Evolutionary conservation across 53 echinoderm and acorn worm genomes (phyloP).

Genomic region (Pentamera pediparva): DNA sequence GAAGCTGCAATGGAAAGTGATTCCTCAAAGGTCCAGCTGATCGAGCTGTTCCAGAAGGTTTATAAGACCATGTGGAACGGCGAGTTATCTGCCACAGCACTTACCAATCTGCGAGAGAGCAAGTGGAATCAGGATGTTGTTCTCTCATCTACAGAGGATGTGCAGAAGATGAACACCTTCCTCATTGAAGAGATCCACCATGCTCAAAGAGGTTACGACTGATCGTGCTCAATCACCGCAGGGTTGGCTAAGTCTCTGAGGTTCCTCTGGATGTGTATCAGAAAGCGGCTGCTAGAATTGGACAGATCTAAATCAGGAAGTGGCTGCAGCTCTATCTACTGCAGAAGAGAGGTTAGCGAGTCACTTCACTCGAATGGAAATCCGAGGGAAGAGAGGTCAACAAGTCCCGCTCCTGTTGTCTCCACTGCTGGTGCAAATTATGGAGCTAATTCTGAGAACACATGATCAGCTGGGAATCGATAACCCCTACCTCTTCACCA

Average conservation of each 20-base stretch:
- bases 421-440: background rate
- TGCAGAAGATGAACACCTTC: too few relatives aligned
- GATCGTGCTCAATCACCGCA: constrained; percentile 6
- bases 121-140: background rate
- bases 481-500: background rate
- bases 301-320: background rate
- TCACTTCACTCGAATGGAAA: background rate
- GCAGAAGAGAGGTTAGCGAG: background rate
- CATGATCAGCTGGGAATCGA: background rate
- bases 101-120: background rate
- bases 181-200: background rate
- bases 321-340: background rate
- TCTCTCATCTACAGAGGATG: background rate
- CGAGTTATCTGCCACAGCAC: background rate
- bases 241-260: constrained; percentile 11
- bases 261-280: background rate
- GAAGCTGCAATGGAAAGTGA: background rate
- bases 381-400: background rate
- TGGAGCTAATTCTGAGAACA: background rate
- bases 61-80: constrained; percentile 6
- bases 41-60: constrained; percentile 9
- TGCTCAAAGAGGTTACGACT: background rate
- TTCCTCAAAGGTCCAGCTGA: background rate
- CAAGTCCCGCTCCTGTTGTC: constrained; percentile 11
- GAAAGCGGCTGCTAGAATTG: background rate